Conservation (phyloP, 1,140 invertebrate genomes). For the Octopus sinensis region DNA sequence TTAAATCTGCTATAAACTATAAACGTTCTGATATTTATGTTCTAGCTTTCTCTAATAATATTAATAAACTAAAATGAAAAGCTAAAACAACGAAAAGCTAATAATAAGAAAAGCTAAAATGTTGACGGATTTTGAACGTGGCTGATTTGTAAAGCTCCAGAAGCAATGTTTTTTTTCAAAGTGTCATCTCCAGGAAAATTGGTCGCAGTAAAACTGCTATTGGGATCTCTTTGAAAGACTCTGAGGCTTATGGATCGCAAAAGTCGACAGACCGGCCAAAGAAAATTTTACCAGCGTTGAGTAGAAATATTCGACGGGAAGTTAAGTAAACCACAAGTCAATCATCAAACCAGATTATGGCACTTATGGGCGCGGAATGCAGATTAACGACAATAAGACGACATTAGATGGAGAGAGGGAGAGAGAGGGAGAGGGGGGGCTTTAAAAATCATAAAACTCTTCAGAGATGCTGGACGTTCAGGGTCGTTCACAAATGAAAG, state of each 20-base stretch:
- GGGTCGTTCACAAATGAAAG: neutral
- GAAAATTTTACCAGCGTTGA: neutral
- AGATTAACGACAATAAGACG: neutral
- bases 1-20: too few species aligned
- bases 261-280: neutral
- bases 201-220: neutral
- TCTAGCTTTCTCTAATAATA: too few species aligned
- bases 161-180: too few species aligned
- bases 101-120: neutral
- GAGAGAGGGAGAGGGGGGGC: neutral
- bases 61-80: too few species aligned
- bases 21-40: too few species aligned
- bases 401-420: neutral
- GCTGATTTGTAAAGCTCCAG: neutral
- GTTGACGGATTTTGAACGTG: neutral
- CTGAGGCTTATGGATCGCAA: neutral
- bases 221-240: neutral
- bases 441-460: neutral
- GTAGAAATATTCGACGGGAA: conserved; percentile 6
- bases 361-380: too few species aligned
- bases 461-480: neutral
- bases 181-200: neutral
- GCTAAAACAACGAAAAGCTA: too few species aligned
- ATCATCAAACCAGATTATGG: neutral
- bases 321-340: neutral